These are phyloP conservation scores for Trichopria drosophilae DNA, from an alignment of 2,888 invertebrate genomes.

Conservation along the genomic window DNA sequence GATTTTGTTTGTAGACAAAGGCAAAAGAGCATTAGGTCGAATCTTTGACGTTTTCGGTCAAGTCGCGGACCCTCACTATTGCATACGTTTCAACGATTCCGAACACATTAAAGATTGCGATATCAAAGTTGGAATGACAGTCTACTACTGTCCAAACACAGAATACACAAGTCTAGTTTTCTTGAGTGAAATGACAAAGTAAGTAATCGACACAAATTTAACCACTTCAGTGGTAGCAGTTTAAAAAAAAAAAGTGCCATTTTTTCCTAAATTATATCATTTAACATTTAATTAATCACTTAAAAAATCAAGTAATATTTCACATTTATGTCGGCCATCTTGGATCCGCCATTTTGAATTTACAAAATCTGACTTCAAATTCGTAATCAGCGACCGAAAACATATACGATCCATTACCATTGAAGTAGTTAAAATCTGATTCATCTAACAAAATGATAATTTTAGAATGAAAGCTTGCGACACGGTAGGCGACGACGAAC, in stretches of 20 bases:
- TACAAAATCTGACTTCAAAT: too few species aligned
- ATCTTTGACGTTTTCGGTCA: conserved; percentile 93
- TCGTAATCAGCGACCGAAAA: too few species aligned
- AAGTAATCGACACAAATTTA: too few species aligned
- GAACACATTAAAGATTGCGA: conserved; percentile 74
- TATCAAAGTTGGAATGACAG: conserved; percentile 69
- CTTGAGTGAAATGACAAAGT: conserved; percentile 73
- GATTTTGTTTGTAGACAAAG: conserved; percentile 81
- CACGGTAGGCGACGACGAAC: conserved; percentile 86
- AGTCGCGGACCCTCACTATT: conserved; percentile 82
- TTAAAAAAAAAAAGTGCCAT: too few species aligned
- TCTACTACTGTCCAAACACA: conserved; percentile 82
- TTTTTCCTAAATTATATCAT: too few species aligned
- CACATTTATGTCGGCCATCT: too few species aligned
- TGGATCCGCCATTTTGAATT: too few species aligned
- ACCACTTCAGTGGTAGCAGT: too few species aligned
- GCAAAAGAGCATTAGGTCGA: conserved; percentile 74
- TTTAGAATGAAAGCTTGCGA: conserved; percentile 81
- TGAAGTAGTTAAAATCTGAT: too few species aligned
- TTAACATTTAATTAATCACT: too few species aligned
- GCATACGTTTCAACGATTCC: conserved; percentile 83
- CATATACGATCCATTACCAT: too few species aligned
- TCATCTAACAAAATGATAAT: conserved; percentile 39
- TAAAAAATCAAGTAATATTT: too few species aligned
- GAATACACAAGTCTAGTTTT: conserved; percentile 78